Conservation (phyloP, 2,113 vertebrate genomes). For the Maccullochella peelii region DNA sequence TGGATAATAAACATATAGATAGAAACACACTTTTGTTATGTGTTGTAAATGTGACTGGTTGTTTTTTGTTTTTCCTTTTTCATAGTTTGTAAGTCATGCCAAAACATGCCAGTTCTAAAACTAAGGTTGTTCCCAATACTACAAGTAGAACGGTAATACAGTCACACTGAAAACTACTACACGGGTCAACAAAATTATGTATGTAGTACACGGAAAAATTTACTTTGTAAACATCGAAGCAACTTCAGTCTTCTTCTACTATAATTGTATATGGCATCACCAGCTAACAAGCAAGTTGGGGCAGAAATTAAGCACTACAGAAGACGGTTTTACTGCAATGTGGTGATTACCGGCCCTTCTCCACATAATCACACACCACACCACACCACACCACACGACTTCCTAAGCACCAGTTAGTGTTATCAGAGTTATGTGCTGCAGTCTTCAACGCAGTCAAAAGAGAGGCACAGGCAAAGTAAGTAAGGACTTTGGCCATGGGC, state of each 20-base stretch:
- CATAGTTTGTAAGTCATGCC: neutral
- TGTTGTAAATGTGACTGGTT: neutral
- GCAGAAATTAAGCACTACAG: neutral
- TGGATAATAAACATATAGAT: neutral
- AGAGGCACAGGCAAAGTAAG: neutral
- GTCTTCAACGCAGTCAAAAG: neutral
- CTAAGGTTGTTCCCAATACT: neutral
- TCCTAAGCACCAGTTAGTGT: constrained; percentile 1
- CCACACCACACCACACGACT: constrained; percentile 47
- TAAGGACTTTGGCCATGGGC: neutral
- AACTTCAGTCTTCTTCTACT: neutral
- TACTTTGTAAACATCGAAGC: neutral
- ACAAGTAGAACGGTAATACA: neutral
- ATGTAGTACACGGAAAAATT: neutral
- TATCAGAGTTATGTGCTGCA: constrained; percentile 32
- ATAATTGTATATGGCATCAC: neutral
- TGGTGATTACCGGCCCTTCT: neutral
- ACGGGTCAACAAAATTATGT: neutral
- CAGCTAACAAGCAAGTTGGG: neutral
- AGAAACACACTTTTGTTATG: neutral
- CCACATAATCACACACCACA: constrained; percentile 45
- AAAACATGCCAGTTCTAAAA: neutral
- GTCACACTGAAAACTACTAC: neutral
- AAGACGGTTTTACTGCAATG: neutral
- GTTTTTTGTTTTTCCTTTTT: neutral